Conservation (phyloP, 1,140 invertebrate species). For the Proctacanthus coquilletti region DNA sequence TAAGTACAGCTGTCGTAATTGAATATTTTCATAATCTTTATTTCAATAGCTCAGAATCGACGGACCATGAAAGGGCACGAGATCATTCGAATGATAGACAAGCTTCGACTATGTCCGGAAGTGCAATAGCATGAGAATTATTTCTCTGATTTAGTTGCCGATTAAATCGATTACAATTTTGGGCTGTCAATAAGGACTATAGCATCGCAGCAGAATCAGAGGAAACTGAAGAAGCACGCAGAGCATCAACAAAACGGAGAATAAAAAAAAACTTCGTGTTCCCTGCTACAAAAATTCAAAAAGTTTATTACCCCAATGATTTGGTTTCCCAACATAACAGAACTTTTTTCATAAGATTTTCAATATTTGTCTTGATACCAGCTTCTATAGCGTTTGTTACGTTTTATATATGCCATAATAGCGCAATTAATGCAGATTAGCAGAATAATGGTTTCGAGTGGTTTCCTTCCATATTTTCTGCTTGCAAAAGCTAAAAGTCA, state of each 20-base stretch:
- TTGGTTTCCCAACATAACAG: background rate
- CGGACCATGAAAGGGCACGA: conserved; percentile 37
- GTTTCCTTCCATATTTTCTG: too few species aligned
- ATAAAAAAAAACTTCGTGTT: too few species aligned
- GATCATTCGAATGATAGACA: conserved; percentile 34
- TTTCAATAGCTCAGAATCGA: conserved; percentile 21
- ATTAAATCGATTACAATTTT: conserved; percentile 32
- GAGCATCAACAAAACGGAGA: background rate
- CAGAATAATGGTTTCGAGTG: too few species aligned
- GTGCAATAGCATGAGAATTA: conserved; percentile 47
- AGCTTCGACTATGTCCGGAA: conserved; percentile 48
- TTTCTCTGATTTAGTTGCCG: conserved; percentile 32
- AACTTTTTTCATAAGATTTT: background rate
- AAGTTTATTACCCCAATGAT: conserved; percentile 7
- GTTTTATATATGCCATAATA: background rate
- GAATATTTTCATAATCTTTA: background rate
- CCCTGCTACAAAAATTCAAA: conserved; percentile 8
- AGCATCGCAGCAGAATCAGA: background rate
- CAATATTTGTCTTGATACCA: background rate
- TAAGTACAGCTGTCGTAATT: conserved; percentile 11
- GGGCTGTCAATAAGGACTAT: conserved; percentile 11
- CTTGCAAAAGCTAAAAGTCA: too few species aligned
- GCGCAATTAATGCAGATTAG: too few species aligned
- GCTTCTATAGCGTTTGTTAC: background rate
- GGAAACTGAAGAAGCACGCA: background rate